phyloP scores from a whole-genome alignment of 2,113 vertebrate species.

The Corythoichthys intestinalis region DNA sequence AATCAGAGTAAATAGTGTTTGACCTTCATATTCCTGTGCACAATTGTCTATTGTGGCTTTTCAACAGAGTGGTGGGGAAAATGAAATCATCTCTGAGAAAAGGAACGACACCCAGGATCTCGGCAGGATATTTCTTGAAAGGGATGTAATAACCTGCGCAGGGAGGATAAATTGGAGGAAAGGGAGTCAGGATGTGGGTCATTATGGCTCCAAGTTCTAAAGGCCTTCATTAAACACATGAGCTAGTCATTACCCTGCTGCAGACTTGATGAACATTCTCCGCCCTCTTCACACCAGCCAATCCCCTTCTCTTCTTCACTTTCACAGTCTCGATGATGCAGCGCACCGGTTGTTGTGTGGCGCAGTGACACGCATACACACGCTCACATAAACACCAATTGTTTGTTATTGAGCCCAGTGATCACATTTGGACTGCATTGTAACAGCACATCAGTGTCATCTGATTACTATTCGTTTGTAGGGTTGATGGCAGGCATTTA shows the following conservation, averaged over 20 bases:
- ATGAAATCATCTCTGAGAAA: slow-evolving; percentile 33
- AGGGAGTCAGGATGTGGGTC: slow-evolving; percentile 61
- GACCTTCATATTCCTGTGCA: neutral
- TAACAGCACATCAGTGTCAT: slow-evolving; percentile 92
- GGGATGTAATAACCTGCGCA: slow-evolving; percentile 56
- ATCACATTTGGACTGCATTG: slow-evolving; percentile 88
- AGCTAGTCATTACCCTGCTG: slow-evolving; percentile 63
- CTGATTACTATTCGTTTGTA: slow-evolving; percentile 97
- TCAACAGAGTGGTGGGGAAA: slow-evolving; percentile 15
- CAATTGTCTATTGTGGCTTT: neutral
- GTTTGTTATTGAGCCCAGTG: slow-evolving; percentile 94
- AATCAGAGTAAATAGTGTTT: neutral
- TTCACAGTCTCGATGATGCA: slow-evolving; percentile 77
- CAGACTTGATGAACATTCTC: slow-evolving; percentile 62
- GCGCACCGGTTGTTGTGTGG: slow-evolving; percentile 79
- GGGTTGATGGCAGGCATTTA: slow-evolving; percentile 88
- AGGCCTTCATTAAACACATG: slow-evolving; percentile 71
- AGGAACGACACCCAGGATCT: slow-evolving; percentile 28
- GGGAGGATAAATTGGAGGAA: slow-evolving; percentile 59
- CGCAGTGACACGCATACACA: slow-evolving; percentile 53
- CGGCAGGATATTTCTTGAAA: slow-evolving; percentile 47
- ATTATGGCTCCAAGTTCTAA: slow-evolving; percentile 66
- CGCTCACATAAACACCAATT: slow-evolving; percentile 67
- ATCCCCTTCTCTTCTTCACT: slow-evolving; percentile 12
- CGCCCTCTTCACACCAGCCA: slow-evolving; percentile 36